Evolutionary conservation across 2,797 vertebrate genomes (phyloP).

Genomic region (Craterocephalus amniculus): DNA sequence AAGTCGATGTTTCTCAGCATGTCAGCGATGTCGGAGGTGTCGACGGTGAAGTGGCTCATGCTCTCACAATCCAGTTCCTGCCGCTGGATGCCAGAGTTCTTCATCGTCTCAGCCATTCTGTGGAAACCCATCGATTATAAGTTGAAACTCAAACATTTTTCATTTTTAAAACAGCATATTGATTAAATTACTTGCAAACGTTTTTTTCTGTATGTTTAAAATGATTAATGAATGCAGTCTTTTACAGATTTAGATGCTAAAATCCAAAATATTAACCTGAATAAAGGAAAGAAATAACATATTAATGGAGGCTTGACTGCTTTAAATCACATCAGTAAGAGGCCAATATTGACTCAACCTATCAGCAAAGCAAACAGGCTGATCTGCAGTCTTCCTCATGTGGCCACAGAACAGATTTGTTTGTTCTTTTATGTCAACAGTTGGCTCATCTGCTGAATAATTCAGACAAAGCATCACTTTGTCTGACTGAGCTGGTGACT

Average conservation of each 20-base stretch:
- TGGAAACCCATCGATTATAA: neutral
- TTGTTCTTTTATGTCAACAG: constrained; percentile 27
- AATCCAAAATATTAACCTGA: neutral
- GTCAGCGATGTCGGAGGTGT: constrained; percentile 81
- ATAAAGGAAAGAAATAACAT: too few relatives aligned
- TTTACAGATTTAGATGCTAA: too few relatives aligned
- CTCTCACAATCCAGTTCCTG: constrained; percentile 85
- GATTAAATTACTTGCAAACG: neutral
- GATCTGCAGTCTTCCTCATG: neutral
- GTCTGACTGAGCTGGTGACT: constrained; percentile 5
- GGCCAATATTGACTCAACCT: constrained; percentile 4
- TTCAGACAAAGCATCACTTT: constrained; percentile 15
- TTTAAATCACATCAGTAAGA: constrained; percentile 26
- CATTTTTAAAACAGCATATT: neutral
- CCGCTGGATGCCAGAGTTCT: constrained; percentile 79
- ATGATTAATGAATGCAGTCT: too few relatives aligned
- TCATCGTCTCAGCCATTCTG: constrained; percentile 85
- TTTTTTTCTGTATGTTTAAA: too few relatives aligned
- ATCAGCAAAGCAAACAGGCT: constrained; percentile 16
- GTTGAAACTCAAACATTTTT: neutral
- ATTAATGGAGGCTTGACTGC: neutral
- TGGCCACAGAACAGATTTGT: constrained; percentile 22
- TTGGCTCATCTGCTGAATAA: constrained; percentile 29
- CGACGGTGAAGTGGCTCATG: constrained; percentile 87
- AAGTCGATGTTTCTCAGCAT: constrained; percentile 89